phyloP scores from a whole-genome alignment of 2,888 invertebrate species.

The Hydrotaea diabolus region DNA sequence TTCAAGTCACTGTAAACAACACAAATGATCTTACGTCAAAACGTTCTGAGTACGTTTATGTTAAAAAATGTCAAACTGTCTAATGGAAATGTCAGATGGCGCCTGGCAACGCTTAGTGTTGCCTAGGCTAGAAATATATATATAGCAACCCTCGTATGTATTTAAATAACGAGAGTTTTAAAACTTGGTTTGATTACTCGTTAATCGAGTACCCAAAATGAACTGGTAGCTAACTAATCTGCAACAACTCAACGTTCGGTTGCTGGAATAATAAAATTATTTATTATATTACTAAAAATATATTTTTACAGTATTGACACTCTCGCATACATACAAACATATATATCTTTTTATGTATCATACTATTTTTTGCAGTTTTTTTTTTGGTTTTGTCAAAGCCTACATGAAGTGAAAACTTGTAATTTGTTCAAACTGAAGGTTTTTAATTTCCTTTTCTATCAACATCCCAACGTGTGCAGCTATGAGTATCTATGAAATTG shows the following conservation, averaged over 20 bases:
- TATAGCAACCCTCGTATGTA: too few relatives aligned
- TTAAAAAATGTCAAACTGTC: too few relatives aligned
- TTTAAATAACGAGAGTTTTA: too few relatives aligned
- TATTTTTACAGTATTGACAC: background rate
- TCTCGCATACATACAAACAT: background rate
- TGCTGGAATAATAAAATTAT: background rate
- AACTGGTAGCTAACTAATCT: background rate
- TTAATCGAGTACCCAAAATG: background rate
- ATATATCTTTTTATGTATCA: too few relatives aligned
- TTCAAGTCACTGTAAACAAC: too few relatives aligned
- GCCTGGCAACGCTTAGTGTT: too few relatives aligned
- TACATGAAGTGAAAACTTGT: background rate
- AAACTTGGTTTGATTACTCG: too few relatives aligned
- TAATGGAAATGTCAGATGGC: too few relatives aligned
- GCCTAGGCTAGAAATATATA: too few relatives aligned
- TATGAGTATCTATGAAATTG: too few relatives aligned
- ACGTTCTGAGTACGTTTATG: too few relatives aligned
- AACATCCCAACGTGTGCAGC: background rate
- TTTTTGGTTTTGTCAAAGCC: slow-evolving; percentile 8
- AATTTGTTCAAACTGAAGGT: background rate
- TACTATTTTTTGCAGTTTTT: slow-evolving; percentile 22
- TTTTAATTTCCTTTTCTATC: background rate
- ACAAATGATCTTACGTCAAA: too few relatives aligned
- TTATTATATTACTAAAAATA: background rate
- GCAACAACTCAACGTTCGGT: background rate